These are phyloP conservation scores for Acomys russatus DNA, from an alignment of 2,797 vertebrate species.

Conservation along the genomic window DNA sequence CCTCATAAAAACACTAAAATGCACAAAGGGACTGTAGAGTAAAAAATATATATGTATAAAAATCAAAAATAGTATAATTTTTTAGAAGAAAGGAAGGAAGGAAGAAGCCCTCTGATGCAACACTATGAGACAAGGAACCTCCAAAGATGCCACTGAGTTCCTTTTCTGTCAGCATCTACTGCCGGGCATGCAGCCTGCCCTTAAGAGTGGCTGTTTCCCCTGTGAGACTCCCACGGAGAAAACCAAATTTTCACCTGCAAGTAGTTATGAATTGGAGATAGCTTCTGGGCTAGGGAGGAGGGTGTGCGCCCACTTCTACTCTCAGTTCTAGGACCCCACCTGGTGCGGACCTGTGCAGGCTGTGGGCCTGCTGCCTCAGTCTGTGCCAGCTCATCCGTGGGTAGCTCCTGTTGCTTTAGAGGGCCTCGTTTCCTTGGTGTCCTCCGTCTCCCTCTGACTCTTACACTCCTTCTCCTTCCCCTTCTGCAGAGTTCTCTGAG, in stretches of 20 bases:
- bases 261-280: neutral
- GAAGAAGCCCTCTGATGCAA: neutral
- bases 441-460: neutral
- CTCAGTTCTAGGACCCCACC: neutral
- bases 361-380: neutral
- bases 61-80: neutral
- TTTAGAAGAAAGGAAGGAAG: neutral
- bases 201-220: neutral
- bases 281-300: too few relatives aligned
- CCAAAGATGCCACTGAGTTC: neutral
- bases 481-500: neutral
- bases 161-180: neutral
- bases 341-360: neutral
- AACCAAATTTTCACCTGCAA: neutral
- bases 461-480: neutral
- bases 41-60: neutral
- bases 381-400: too few relatives aligned
- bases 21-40: neutral
- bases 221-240: neutral
- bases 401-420: too few relatives aligned
- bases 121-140: neutral
- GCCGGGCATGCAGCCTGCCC: neutral
- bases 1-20: neutral
- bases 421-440: neutral
- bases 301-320: neutral